Evolutionary conservation across 2,888 invertebrate species (phyloP).

Genomic region (Thyatira batis): DNA sequence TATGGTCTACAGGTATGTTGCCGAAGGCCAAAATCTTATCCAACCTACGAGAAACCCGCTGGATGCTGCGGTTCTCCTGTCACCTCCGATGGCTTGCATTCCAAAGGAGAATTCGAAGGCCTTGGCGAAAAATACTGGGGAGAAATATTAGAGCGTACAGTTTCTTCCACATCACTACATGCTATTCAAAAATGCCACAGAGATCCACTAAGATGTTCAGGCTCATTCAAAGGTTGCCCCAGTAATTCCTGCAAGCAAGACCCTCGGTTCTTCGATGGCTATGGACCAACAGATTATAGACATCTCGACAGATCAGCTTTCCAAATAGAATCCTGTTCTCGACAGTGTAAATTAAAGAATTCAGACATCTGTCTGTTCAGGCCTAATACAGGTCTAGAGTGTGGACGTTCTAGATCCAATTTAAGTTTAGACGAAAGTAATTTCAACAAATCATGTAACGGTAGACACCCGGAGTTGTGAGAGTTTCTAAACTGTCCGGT

Average conservation of each 20-base stretch:
- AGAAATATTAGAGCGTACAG: conserved; percentile 89
- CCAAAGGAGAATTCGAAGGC: conserved; percentile 84
- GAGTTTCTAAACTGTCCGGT: conserved; percentile 79
- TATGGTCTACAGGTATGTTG: conserved; percentile 65
- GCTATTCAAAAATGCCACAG: conserved; percentile 83
- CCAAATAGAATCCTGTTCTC: conserved; percentile 75
- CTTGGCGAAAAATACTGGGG: conserved; percentile 88
- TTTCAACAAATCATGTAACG: conserved; percentile 74
- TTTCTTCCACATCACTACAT: conserved; percentile 88
- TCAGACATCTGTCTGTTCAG: conserved; percentile 76
- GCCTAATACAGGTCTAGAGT: conserved; percentile 68
- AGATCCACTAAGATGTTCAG: conserved; percentile 67
- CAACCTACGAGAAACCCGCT: conserved; percentile 70
- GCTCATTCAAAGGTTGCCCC: conserved; percentile 75
- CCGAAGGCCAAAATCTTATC: conserved; percentile 63
- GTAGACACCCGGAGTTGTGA: conserved; percentile 80
- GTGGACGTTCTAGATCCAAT: conserved; percentile 75
- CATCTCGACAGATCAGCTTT: conserved; percentile 74
- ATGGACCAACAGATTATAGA: conserved; percentile 68
- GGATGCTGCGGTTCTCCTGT: conserved; percentile 76
- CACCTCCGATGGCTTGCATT: conserved; percentile 74
- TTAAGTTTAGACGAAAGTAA: conserved; percentile 76
- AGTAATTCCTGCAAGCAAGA: conserved; percentile 69
- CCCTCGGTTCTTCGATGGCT: conserved; percentile 72
- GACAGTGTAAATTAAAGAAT: conserved; percentile 74